A percentile compares a stretch with the other conserved stretches of the same genome.
These are phyloP conservation scores for Myotis findleyi DNA, from an alignment of 2,797 vertebrate species.

Conservation along the genomic window DNA sequence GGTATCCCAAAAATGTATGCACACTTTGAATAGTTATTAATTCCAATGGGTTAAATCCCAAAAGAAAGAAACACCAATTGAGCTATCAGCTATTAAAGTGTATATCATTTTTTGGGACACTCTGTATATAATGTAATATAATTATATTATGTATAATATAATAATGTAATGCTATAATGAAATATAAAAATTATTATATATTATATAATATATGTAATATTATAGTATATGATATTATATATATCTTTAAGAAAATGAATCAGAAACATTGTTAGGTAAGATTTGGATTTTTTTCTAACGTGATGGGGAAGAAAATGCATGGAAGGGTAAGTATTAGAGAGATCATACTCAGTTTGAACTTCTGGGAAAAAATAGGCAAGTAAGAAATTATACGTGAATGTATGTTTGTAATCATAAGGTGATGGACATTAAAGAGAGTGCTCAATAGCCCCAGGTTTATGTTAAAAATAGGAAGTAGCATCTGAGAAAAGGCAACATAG, in stretches of 20 bases:
- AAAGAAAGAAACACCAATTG: too few species aligned
- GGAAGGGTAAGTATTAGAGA: not conserved
- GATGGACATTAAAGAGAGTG: not conserved
- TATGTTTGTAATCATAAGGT: not conserved
- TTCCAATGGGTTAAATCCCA: too few species aligned
- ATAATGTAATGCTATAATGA: too few species aligned
- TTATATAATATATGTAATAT: too few species aligned
- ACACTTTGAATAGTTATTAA: too few species aligned
- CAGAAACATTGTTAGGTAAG: not conserved
- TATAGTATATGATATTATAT: not conserved
- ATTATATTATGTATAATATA: too few species aligned
- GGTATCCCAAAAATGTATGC: too few species aligned
- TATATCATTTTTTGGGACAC: too few species aligned
- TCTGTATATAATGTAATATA: too few species aligned
- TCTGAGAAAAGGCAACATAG: not conserved
- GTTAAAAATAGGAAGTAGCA: not conserved
- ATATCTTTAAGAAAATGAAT: not conserved
- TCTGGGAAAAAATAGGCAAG: not conserved
- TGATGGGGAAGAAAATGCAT: not conserved
- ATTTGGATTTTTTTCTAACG: not conserved
- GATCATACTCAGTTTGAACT: not conserved
- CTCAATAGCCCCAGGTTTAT: not conserved
- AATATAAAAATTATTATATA: too few species aligned
- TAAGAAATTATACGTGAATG: not conserved
- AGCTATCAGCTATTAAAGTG: too few species aligned